Base-by-base conservation (phyloP, 2,888 invertebrate genomes). In the Andricus curvator region DNA sequence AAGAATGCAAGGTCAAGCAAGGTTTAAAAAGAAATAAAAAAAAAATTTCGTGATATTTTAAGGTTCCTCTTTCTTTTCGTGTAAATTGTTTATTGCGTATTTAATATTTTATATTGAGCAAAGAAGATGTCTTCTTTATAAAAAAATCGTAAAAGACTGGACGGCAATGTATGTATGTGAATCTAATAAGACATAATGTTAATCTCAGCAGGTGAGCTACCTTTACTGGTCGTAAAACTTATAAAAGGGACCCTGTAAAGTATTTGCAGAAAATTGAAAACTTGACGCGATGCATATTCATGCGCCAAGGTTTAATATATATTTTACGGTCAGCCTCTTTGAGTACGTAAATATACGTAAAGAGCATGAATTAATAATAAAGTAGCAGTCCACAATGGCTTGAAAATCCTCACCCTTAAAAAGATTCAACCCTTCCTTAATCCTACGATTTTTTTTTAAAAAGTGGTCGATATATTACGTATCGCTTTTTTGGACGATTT, bases 191-290 rank as follows among this genome's bases (percentile, higher is more conserved):
- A 60, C 88, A 84, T 86, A 85, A 85, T 85, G 85, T 84, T 86
- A 87, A 86, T 86, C 86, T 85, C 83, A 83, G 81, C 86, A 85
- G 82, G 82, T 81, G 81, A 82, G 82, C 84, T 84, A 80, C 85
- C 88, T 91, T 91, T 90, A 90, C 90, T 89, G 88, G 87, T 89
- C 88, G 89, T 92, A 91, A 91, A 92, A 90, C 86, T 88, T 88
- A 86, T 88, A 86, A 90, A 89, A 90, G 88, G 88, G 85, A 84
- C 82, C 85, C 86, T 85, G 85, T 87, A 90, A 91, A 91, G 89
- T 91, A 90, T 90, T 91, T 88, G 88, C 87, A 84, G 89, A 88
- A 92, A 91, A 92, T 91, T 90, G 91, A 91, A 91, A 91, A 91
- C 89, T 92, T 89, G 88, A 89, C 88, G 88, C 81, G 87, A 91